Base-by-base conservation (phyloP, 2,113 vertebrate species). In the Gobius niger region DNA sequence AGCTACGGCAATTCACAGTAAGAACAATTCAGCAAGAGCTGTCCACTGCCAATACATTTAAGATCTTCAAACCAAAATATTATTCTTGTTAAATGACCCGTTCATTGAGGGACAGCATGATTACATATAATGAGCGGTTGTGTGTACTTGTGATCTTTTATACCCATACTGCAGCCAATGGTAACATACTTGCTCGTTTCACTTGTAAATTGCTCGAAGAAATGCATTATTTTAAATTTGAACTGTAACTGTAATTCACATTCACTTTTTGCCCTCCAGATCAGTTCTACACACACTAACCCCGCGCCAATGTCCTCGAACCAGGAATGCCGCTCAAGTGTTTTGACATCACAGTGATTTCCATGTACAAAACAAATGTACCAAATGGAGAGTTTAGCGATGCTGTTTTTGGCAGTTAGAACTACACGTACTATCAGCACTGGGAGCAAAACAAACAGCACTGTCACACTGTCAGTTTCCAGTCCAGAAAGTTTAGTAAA, bases 401-500 rank as follows among this genome's bases (percentile, higher is more conserved):
- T 41, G 7, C 8, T 60, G 13, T 42, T 60, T 59, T 60, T 60
- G 57, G 57, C 57, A 42, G 57, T 40, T 24, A 40, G 24, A 40
- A 57, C 24, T 56, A 42, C 56, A 15, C 42, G 56, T 60, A n/a
- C 34, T 14, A 7, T 41, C 13, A 34, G n/a, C 7, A 13, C 34
- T 59, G 56, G 56, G 18, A 19, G 24, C 11, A 42, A n/a, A 15
- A 42, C 40, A 42, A 60, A 59, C 14, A 60, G 34, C 14, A 57
- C 54, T 60, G 57, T n/a, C 57, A 44, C 13, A 15, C 42, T 44
- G 57, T 60, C 57, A 60, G 57, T 60, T 60, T 60, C 42, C n/a
- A 7, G 13, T 41, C 40, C 57, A 42, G 40, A 60, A 42, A 60
- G 34, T 60, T 60, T 60, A 14, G 57, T n/a, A 42, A 60, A 8